Percentiles rank a stretch among this genome's conserved stretches.
phyloP scores from a whole-genome alignment of 2,888 invertebrate species.

The Epinotia nisella region DNA sequence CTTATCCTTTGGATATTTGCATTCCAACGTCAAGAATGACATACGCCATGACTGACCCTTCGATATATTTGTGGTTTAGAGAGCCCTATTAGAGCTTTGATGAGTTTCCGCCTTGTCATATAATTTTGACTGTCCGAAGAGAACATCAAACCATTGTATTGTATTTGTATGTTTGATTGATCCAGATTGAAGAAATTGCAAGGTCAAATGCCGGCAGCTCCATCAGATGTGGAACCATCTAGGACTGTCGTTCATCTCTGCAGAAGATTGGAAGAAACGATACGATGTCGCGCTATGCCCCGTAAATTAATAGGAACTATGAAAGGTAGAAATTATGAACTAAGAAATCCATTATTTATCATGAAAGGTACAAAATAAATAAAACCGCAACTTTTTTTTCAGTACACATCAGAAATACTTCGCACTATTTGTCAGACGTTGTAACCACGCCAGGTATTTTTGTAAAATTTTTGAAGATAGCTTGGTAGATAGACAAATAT shows the following conservation, averaged over 20 bases:
- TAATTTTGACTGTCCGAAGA: background rate
- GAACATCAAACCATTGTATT: background rate
- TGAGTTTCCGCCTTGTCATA: background rate
- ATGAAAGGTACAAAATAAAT: background rate
- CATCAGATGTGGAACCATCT: constrained; percentile 10
- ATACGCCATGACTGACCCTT: background rate
- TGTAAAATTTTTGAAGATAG: background rate
- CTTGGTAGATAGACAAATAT: too few species aligned
- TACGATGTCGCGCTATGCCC: constrained; percentile 63
- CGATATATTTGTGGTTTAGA: too few species aligned
- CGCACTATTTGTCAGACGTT: constrained; percentile 65
- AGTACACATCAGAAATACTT: constrained; percentile 68
- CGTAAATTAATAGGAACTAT: constrained; percentile 65
- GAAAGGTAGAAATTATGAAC: constrained; percentile 60
- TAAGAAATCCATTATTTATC: background rate
- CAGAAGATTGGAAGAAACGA: constrained; percentile 68
- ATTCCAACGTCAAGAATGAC: background rate
- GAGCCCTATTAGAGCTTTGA: too few species aligned
- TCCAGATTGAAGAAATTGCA: constrained; percentile 64
- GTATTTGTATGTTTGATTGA: background rate
- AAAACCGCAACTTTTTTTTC: constrained; percentile 48
- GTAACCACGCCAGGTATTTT: constrained; percentile 70
- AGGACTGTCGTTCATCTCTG: constrained; percentile 47
- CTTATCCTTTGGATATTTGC: background rate
- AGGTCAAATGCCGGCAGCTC: background rate